A percentile compares a stretch with the other conserved stretches of the same genome.
Evolutionary conservation across 1,140 invertebrate species (phyloP).

Genomic region (Chymomyza costata): DNA sequence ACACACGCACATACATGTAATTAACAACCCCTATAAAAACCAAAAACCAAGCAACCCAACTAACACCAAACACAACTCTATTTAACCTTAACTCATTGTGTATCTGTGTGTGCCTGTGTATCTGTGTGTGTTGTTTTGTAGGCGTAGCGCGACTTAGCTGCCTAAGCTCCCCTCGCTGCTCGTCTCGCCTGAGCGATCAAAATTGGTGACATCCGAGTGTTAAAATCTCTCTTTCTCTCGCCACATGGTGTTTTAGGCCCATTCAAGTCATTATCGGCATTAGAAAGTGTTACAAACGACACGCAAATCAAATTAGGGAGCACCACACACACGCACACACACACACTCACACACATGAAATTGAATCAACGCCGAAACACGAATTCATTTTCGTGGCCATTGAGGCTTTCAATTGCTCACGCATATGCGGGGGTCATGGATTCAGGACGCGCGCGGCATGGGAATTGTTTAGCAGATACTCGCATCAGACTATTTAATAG

Average conservation of each 20-base stretch:
- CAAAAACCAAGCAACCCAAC: no score
- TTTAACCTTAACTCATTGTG: no score
- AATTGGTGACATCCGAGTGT: slow-evolving; percentile 36
- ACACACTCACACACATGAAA: slow-evolving; percentile 8
- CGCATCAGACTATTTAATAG: no score
- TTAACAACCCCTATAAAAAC: slow-evolving; percentile 1
- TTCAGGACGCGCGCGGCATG: no score
- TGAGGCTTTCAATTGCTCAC: slow-evolving; percentile 23
- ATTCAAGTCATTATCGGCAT: slow-evolving; percentile 39
- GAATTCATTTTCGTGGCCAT: slow-evolving; percentile 28
- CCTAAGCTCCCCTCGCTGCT: no score
- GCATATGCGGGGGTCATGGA: no score
- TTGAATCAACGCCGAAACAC: slow-evolving; percentile 21
- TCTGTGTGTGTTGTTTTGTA: no score
- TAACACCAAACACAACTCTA: not conserved
- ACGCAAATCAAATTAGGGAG: slow-evolving; percentile 41
- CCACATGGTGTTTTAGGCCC: not conserved
- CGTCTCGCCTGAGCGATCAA: not conserved
- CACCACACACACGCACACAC: slow-evolving; percentile 3
- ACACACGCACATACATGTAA: no score
- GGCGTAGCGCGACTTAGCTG: no score
- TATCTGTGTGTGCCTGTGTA: no score
- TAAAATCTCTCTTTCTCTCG: no score
- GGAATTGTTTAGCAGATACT: no score
- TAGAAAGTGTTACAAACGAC: slow-evolving; percentile 53